Conservation (phyloP, 2,888 invertebrate genomes). For the Leucania comma region DNA sequence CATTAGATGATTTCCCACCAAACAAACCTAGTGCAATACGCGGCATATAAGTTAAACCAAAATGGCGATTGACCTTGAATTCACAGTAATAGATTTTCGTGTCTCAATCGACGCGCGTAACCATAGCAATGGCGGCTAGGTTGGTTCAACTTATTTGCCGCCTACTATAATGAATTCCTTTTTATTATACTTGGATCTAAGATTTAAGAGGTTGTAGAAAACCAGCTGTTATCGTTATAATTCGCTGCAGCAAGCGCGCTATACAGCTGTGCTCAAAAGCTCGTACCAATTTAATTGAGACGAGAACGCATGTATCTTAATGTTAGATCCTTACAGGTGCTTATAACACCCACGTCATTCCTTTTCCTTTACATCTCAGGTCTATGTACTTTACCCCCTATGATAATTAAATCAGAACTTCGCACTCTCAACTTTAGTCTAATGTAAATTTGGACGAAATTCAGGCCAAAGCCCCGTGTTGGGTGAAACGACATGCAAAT, state of each 20-base stretch:
- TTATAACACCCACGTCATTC: slow-evolving; percentile 15
- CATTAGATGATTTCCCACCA: no score
- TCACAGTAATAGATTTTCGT: no score
- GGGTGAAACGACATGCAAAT: slow-evolving; percentile 54
- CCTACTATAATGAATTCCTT: no score
- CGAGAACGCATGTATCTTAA: slow-evolving; percentile 14
- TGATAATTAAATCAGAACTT: slow-evolving; percentile 58
- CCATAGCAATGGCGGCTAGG: no score
- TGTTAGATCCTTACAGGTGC: slow-evolving; percentile 31
- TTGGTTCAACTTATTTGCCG: no score
- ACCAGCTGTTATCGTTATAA: not conserved
- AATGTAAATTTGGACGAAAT: slow-evolving; percentile 50
- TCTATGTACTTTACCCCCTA: slow-evolving; percentile 27
- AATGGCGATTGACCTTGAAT: no score
- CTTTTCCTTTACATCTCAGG: slow-evolving; percentile 38
- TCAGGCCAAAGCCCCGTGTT: slow-evolving; percentile 19
- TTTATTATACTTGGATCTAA: no score
- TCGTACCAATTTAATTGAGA: slow-evolving; percentile 33
- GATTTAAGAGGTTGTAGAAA: not conserved
- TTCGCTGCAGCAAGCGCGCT: not conserved
- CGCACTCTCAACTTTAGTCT: slow-evolving; percentile 24
- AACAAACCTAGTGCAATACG: no score
- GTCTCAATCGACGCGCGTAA: no score
- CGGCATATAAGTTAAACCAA: no score
- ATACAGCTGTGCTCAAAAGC: slow-evolving; percentile 17